A percentile compares a stretch with the other conserved stretches of the same genome.
These are phyloP conservation scores for Rhysida immarginata DNA, from an alignment of 1,140 invertebrate species.

Conservation along the genomic window DNA sequence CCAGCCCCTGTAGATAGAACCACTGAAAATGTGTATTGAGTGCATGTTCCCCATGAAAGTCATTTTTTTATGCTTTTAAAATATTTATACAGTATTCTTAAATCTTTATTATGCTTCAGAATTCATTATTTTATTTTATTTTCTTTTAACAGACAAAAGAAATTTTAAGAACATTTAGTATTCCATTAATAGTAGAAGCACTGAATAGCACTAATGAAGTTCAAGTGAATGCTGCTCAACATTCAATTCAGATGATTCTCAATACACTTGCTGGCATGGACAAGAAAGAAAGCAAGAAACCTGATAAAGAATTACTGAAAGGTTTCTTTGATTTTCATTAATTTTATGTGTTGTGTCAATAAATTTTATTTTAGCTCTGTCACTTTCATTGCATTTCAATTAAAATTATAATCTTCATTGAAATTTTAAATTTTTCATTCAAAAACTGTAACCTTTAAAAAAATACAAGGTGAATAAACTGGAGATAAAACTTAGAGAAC, in stretches of 20 bases:
- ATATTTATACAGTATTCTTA: neutral
- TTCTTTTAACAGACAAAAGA: conserved; percentile 33
- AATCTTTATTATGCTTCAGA: neutral
- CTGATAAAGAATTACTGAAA: conserved; percentile 49
- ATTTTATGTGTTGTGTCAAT: too few relatives aligned
- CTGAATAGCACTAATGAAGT: conserved; percentile 53
- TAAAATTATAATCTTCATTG: too few relatives aligned
- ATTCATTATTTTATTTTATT: neutral
- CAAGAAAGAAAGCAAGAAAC: conserved; percentile 55
- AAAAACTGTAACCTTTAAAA: too few relatives aligned
- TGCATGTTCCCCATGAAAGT: too few relatives aligned
- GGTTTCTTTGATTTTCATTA: too few relatives aligned
- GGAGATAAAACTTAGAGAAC: too few relatives aligned
- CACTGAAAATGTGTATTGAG: too few relatives aligned
- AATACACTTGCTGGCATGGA: conserved; percentile 61
- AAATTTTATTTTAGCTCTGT: too few relatives aligned
- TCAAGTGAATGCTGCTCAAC: conserved; percentile 62
- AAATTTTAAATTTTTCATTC: too few relatives aligned
- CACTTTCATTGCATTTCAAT: too few relatives aligned
- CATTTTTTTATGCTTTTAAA: neutral
- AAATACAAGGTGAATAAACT: too few relatives aligned
- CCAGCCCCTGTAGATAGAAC: too few relatives aligned
- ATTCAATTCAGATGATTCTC: conserved; percentile 55
- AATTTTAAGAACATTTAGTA: conserved; percentile 52
- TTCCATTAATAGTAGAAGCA: conserved; percentile 71